A percentile compares a stretch with the other conserved stretches of the same genome.
phyloP scores from a whole-genome alignment of 2,888 invertebrate genomes.

The Rhimphoctona megacephalus region DNA sequence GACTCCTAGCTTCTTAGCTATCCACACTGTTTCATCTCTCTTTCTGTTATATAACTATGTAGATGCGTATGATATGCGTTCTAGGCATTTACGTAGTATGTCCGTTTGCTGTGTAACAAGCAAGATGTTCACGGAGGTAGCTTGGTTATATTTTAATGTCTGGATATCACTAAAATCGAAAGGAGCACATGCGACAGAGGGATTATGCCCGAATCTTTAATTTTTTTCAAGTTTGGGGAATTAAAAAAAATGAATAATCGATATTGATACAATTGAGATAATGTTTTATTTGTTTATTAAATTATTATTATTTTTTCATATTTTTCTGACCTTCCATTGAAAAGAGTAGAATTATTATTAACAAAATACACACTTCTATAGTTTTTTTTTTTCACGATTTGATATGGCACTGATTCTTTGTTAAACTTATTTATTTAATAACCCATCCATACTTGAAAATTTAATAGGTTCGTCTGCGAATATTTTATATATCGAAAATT shows the following conservation, averaged over 20 bases:
- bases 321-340: no score
- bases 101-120: slow-evolving; percentile 31
- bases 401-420: background rate
- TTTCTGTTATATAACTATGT: slow-evolving; percentile 30
- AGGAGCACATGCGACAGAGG: background rate
- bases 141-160: background rate
- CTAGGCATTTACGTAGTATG: slow-evolving; percentile 38
- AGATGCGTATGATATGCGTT: slow-evolving; percentile 36
- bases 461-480: background rate
- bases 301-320: background rate
- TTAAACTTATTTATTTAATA: background rate
- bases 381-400: background rate
- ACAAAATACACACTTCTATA: no score
- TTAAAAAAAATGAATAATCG: background rate
- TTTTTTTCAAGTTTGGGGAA: background rate
- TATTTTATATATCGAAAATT: background rate
- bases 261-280: background rate
- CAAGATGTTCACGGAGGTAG: background rate
- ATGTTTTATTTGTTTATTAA: background rate
- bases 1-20: slow-evolving; percentile 51
- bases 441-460: background rate
- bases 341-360: no score
- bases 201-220: background rate
- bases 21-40: slow-evolving; percentile 9
- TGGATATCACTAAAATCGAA: background rate